Base-by-base conservation (phyloP, 2,113 vertebrate species). In the Serranochromis macrocephalus region DNA sequence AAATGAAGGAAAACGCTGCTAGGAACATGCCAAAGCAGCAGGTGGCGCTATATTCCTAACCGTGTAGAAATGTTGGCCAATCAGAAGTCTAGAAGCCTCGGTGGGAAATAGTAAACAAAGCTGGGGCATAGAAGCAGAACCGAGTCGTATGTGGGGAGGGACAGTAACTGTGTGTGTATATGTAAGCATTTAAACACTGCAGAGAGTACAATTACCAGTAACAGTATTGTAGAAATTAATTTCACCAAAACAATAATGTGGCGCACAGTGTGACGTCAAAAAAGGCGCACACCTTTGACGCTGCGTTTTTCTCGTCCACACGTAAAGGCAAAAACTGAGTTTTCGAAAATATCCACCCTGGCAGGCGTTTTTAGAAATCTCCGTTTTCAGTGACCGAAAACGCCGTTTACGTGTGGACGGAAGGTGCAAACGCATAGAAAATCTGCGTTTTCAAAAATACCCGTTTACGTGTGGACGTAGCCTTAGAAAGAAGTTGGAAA, bases 181-280 rank as follows among this genome's bases (percentile, higher is more conserved):
- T 21, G n/a, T 54, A 54, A 54, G 51, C 0, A 54, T 54, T 54
- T 54, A 21, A 54, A 54, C 51, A 54, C 51, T 54, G 9, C 0
- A 54, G 51, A 53, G 51, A 54, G 51, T 4, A 21, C 1, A 54
- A 21, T 21, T 11, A 21, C 3, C 7, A 33, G 33, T 33, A 33
- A 33, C 7, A 9, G 49, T 49, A 17, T 49, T 49, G 16, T 49
- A 49, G 16, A 49, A 49, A 49, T 17, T 17, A 0, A 47, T 47
- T 47, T 47, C 7, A 17, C 7, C 16, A 0, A 47, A 17, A 47
- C 45, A 47, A 16, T 47, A 47, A 47, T 0, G 4, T 47, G 45
- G 16, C 7, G 16, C 7, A 47, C 7, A 47, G 7, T 17, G 42
- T 49, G 45, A 8, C 16, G 7, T 49, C 45, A 49, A 49, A 49